These are phyloP conservation scores for Drosophila lacteicornis DNA, from an alignment of 1,140 invertebrate species.

Conservation along the genomic window DNA sequence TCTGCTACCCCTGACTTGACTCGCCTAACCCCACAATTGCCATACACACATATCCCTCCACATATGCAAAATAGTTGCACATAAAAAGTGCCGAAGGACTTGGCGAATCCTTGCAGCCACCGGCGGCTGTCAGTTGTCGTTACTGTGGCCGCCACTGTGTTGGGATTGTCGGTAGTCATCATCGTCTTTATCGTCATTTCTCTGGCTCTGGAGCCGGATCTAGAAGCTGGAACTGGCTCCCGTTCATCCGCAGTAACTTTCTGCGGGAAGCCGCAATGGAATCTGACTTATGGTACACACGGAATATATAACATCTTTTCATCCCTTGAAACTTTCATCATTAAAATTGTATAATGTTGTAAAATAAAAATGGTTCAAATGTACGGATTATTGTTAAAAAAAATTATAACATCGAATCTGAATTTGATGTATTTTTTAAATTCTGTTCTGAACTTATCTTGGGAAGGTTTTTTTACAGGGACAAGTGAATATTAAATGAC, in stretches of 20 bases:
- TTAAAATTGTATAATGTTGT: not conserved
- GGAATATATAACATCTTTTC: not conserved
- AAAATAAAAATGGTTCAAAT: no score
- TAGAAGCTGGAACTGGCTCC: slow-evolving; percentile 1
- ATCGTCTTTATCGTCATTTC: slow-evolving; percentile 31
- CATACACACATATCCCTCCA: not conserved
- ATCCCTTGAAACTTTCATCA: not conserved
- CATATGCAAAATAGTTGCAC: slow-evolving; percentile 79
- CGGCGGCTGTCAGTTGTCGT: slow-evolving; percentile 50
- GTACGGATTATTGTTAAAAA: no score
- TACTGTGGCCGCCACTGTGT: slow-evolving; percentile 26
- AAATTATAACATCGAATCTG: no score
- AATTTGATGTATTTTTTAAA: no score
- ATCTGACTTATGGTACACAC: slow-evolving; percentile 62
- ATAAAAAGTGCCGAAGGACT: slow-evolving; percentile 66
- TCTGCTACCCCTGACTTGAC: not conserved
- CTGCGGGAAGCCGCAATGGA: slow-evolving; percentile 63
- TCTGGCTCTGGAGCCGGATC: slow-evolving; percentile 7
- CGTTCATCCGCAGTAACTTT: slow-evolving; percentile 30
- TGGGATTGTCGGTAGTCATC: slow-evolving; percentile 44
- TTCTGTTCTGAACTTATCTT: no score
- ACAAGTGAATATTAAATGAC: no score
- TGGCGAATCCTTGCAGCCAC: slow-evolving; percentile 35
- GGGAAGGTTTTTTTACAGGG: no score
- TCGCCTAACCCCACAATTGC: slow-evolving; percentile 6